Base-by-base conservation (phyloP, 30 jellyfish, hydroid and myxozoan genomes). In the Hydra vulgaris region DNA sequence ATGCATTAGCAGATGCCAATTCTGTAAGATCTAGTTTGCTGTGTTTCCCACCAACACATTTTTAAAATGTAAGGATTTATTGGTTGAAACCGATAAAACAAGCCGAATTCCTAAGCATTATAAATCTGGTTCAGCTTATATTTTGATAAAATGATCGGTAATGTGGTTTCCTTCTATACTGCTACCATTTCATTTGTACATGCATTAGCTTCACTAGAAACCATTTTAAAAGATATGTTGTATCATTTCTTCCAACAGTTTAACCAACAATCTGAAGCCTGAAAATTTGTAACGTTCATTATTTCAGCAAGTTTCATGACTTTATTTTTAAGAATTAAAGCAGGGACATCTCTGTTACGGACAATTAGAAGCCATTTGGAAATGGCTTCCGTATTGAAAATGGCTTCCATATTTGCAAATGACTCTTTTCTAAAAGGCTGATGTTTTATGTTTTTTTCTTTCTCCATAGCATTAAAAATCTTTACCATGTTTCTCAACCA, bases 381-480 rank as follows among this genome's bases (percentile, higher is more conserved):
- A 24, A 24, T 77, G 52, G 84, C 84, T 53, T 77, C n/a, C n/a
- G n/a, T n/a, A n/a, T n/a, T n/a, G n/a, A n/a, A n/a, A n/a, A n/a
- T n/a, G n/a, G n/a, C 15, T 4, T 79, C 86, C 23, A 79, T 1
- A 84, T 79, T 79, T 67, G 52, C 73, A 77, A 79, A 79, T 18
- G 86, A 21, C 66, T 77, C 86, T 74, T 79, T 56, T 74, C 86
- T 79, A 86, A 79, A 56, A 22, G 72, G 86, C 86, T 79, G 86
- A 53, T 86, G 85, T 66, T 79, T 66, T 55, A 86, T 15, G 73
- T 79, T 56, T 7, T 79, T 79, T 79, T 86, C 86, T 79, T 79
- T 79, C 86, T 79, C 70, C 70, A 79, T 72, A 40, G 84, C 86
- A 22, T 79, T 86, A 66, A 79, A 79, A 55, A 67, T 79, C 23